Evolutionary conservation across 2,797 vertebrate genomes (phyloP).

Genomic region (Odontamblyopus rebecca): DNA sequence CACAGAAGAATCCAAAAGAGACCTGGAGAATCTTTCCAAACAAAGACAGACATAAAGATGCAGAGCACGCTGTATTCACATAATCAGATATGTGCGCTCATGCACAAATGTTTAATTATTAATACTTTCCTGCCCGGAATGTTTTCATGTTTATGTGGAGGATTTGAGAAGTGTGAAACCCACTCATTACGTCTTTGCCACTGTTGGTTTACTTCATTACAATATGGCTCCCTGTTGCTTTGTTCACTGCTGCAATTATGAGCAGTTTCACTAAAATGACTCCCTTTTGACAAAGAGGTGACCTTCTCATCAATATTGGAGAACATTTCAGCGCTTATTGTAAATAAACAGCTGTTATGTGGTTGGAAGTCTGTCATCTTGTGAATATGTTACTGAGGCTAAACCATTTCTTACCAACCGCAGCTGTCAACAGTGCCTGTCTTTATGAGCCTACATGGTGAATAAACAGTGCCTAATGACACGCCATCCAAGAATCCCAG

Average conservation of each 20-base stretch:
- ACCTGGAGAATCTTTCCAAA: constrained; percentile 23
- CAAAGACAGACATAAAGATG: constrained; percentile 19
- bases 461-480: constrained; percentile 48
- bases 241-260: constrained; percentile 10
- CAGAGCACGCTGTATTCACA: constrained; percentile 6
- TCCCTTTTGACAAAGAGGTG: constrained; percentile 13
- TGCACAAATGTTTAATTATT: constrained; percentile 52
- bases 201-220: constrained; percentile 12
- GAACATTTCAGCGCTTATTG: background rate
- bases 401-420: constrained; percentile 25
- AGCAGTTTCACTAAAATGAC: background rate
- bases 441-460: constrained; percentile 33
- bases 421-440: constrained; percentile 29
- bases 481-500: constrained; percentile 41
- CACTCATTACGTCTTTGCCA: constrained; percentile 25
- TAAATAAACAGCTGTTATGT: constrained; percentile 10
- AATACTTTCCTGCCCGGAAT: constrained; percentile 49
- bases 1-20: background rate
- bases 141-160: constrained; percentile 50
- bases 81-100: constrained; percentile 11
- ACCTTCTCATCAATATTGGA: constrained; percentile 8
- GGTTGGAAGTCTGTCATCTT: constrained; percentile 3
- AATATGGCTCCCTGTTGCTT: constrained; percentile 1
- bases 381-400: constrained; percentile 6
- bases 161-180: constrained; percentile 50